These are phyloP conservation scores for Tragelaphus strepsiceros DNA, from an alignment of 2,113 vertebrate species.

Conservation along the genomic window DNA sequence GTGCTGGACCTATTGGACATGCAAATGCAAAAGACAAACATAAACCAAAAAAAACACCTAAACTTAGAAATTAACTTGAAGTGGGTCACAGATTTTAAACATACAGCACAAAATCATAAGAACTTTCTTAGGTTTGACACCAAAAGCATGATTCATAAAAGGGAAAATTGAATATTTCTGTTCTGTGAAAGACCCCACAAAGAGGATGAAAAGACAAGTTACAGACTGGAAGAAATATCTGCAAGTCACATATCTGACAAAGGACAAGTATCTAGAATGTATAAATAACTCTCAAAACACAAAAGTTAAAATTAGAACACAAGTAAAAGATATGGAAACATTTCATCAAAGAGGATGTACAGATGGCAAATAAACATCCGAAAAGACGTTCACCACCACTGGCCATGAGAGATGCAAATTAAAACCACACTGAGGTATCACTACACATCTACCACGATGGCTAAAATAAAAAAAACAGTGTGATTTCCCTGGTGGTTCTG, in stretches of 20 bases:
- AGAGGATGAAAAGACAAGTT: background rate
- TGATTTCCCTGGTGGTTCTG: background rate
- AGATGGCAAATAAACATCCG: background rate
- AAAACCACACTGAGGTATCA: background rate
- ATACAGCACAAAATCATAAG: background rate
- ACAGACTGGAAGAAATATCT: background rate
- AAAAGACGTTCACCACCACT: background rate
- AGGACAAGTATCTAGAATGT: background rate
- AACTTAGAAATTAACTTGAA: background rate
- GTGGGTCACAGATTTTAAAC: background rate
- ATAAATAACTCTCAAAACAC: background rate
- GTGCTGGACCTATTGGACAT: fast-evolving
- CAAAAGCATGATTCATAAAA: background rate
- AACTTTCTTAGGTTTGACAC: background rate
- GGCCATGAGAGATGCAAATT: background rate
- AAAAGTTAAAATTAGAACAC: background rate
- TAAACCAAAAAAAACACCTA: background rate
- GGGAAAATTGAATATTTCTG: background rate
- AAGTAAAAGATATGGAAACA: background rate
- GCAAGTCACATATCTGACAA: background rate
- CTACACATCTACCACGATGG: background rate
- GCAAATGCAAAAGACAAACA: background rate
- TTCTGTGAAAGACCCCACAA: background rate
- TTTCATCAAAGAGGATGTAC: background rate
- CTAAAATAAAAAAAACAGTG: background rate